These are phyloP conservation scores for Menidia menidia DNA, from an alignment of 2,797 vertebrate genomes.

Conservation along the genomic window DNA sequence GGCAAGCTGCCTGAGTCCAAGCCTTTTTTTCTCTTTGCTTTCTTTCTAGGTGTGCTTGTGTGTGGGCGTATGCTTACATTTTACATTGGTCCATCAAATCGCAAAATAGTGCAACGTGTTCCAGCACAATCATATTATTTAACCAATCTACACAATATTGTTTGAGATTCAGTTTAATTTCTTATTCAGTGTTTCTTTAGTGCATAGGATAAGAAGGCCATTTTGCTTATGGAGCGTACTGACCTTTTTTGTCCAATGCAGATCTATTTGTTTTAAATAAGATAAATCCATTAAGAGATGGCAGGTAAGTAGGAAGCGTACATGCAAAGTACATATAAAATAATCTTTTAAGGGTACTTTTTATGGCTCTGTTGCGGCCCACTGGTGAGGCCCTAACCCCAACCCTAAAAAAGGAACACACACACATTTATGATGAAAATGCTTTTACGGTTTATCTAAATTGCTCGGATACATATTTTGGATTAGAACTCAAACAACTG, in stretches of 20 bases:
- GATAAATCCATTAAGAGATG: constrained; percentile 25
- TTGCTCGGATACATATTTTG: not conserved
- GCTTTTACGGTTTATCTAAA: not conserved
- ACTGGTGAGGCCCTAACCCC: not conserved
- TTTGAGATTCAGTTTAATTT: not conserved
- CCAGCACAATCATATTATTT: constrained; percentile 31
- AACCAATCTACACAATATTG: constrained; percentile 20
- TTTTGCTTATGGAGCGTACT: constrained; percentile 37
- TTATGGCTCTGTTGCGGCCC: constrained; percentile 2
- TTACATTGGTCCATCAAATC: constrained; percentile 24
- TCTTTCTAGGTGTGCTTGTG: constrained; percentile 50
- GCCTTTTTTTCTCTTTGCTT: constrained; percentile 61
- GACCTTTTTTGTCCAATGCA: constrained; percentile 12
- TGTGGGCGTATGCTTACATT: constrained; percentile 41
- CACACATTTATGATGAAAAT: not conserved
- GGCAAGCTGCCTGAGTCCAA: constrained; percentile 67
- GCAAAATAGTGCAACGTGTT: constrained; percentile 39
- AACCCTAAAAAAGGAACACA: not conserved
- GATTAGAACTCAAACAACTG: not conserved
- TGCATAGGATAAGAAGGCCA: constrained; percentile 15
- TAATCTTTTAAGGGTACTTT: not conserved
- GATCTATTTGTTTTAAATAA: constrained; percentile 28
- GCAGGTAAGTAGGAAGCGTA: constrained; percentile 24
- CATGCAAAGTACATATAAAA: constrained; percentile 3
- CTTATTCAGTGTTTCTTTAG: not conserved